phyloP scores from a whole-genome alignment of 2,797 vertebrate genomes.

The Rousettus madagascariensis region DNA sequence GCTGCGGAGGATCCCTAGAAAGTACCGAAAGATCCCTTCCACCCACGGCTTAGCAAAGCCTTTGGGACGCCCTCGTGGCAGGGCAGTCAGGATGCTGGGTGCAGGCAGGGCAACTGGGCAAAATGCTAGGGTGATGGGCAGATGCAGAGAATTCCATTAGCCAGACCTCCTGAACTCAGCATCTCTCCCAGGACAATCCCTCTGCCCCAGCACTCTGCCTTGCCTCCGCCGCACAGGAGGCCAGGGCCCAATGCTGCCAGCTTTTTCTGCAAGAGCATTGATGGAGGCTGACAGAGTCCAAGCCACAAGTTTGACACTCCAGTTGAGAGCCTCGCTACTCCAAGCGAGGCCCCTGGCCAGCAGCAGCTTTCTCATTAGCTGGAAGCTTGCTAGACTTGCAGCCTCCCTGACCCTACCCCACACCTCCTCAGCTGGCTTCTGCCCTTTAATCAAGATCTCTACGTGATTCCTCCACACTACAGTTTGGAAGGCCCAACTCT shows the following conservation, averaged over 20 bases:
- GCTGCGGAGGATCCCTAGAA: not conserved
- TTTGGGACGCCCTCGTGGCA: not conserved
- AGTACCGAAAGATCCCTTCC: not conserved
- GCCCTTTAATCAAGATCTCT: not conserved
- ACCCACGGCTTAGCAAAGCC: not conserved
- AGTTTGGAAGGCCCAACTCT: not conserved
- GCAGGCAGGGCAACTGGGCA: not conserved
- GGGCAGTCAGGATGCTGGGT: not conserved
- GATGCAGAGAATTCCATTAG: not conserved
- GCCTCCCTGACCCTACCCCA: not conserved
- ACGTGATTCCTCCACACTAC: not conserved
- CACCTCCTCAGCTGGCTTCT: not conserved
- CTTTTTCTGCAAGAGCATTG: not conserved
- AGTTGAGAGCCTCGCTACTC: not conserved
- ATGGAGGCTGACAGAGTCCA: not conserved
- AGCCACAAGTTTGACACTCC: not conserved
- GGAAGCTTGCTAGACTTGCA: not conserved
- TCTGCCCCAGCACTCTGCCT: not conserved
- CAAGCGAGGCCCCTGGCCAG: not conserved
- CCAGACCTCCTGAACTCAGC: not conserved
- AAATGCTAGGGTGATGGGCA: not conserved
- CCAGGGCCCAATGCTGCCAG: not conserved
- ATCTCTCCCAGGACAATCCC: not conserved
- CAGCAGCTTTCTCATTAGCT: not conserved
- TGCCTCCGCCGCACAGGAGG: not conserved